Conservation (phyloP, 2,888 invertebrate species). For the Gonocerus acuteangulatus region DNA sequence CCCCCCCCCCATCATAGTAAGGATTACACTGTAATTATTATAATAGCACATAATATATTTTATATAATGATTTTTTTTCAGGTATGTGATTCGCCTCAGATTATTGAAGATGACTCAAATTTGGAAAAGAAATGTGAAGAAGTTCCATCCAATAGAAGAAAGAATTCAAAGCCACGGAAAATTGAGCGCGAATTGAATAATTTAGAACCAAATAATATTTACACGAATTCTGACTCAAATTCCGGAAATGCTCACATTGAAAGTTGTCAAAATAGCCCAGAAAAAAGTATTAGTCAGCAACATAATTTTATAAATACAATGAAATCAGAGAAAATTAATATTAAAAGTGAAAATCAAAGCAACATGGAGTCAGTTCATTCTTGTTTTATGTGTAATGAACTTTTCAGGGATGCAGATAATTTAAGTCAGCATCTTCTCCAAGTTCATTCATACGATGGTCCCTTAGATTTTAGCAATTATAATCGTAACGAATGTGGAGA, state of each 20-base stretch:
- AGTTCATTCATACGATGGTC: constrained; percentile 45
- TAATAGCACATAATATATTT: too few relatives aligned
- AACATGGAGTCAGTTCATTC: constrained; percentile 32
- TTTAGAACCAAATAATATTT: background rate
- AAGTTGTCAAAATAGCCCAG: too few relatives aligned
- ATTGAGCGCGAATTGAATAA: constrained; percentile 35
- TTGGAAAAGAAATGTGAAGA: constrained; percentile 31
- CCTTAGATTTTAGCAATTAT: constrained; percentile 25
- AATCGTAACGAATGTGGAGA: constrained; percentile 39
- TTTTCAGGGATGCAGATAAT: constrained; percentile 46
- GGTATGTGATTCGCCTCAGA: constrained; percentile 2
- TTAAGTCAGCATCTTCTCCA: constrained; percentile 49
- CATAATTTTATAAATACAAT: too few relatives aligned
- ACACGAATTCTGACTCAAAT: background rate
- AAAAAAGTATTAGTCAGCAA: too few relatives aligned
- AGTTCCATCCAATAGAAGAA: constrained; percentile 42
- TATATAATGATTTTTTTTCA: constrained; percentile 15
- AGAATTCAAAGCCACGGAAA: constrained; percentile 42
- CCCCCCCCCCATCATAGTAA: too few relatives aligned
- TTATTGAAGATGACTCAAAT: constrained; percentile 22
- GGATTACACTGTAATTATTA: too few relatives aligned
- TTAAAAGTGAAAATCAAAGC: too few relatives aligned
- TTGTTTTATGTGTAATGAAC: constrained; percentile 50
- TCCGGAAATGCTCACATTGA: background rate
- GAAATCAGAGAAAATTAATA: too few relatives aligned